phyloP scores from a whole-genome alignment of 1,140 invertebrate species.

The Hermetia illucens region DNA sequence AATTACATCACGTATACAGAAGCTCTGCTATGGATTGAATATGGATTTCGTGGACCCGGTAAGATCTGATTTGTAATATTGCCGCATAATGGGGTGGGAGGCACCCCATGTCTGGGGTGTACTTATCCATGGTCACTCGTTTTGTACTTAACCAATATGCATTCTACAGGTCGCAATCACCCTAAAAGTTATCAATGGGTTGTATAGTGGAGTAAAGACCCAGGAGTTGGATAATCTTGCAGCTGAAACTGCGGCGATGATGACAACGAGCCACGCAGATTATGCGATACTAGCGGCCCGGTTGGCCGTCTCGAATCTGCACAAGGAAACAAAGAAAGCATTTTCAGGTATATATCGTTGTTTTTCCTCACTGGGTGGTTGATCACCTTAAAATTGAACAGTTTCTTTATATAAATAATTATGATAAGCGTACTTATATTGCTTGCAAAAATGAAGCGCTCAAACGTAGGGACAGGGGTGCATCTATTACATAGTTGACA shows the following conservation, averaged over 20 bases:
- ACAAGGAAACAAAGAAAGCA: slow-evolving; percentile 88
- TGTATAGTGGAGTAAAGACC: slow-evolving; percentile 93
- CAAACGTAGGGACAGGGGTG: no score
- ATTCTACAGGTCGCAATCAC: slow-evolving; percentile 60
- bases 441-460: no score
- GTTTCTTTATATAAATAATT: slow-evolving; percentile 2
- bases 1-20: slow-evolving; percentile 90
- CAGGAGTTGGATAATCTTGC: slow-evolving; percentile 94
- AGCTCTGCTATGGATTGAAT: slow-evolving; percentile 90
- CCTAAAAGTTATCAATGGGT: slow-evolving; percentile 77
- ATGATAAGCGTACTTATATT: slow-evolving; percentile 3
- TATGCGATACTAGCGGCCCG: slow-evolving; percentile 92
- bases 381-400: no score
- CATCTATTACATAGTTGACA: no score
- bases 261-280: slow-evolving; percentile 94
- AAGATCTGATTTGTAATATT: no score
- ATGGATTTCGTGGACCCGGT: slow-evolving; percentile 94
- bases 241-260: slow-evolving; percentile 89
- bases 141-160: no score
- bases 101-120: no score
- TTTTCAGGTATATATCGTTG: slow-evolving; percentile 57
- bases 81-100: no score
- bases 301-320: slow-evolving; percentile 92
- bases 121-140: no score
- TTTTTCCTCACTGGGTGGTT: slow-evolving; percentile 4